Evolutionary conservation across 2,888 invertebrate genomes (phyloP).

Genomic region (Flexamia atlantica): DNA sequence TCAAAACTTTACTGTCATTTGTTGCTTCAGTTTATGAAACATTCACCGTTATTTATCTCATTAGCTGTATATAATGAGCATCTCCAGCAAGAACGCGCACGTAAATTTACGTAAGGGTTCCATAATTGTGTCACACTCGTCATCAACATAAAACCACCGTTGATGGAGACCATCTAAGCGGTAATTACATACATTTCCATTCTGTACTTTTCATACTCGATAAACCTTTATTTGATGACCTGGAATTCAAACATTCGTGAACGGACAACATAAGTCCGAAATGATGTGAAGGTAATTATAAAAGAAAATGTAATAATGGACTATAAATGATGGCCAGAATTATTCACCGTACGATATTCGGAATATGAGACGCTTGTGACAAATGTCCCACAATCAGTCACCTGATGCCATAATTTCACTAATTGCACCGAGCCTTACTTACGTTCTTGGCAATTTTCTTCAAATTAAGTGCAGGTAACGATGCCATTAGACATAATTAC

Average conservation of each 20-base stretch:
- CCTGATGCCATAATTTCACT: slow-evolving; percentile 51
- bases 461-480: slow-evolving; percentile 50
- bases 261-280: background rate
- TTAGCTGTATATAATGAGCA: background rate
- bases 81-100: background rate
- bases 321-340: background rate
- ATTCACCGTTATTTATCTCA: background rate
- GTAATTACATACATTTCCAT: background rate
- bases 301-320: background rate
- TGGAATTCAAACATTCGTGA: slow-evolving; percentile 12
- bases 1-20: too few relatives aligned
- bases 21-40: background rate
- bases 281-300: background rate
- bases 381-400: slow-evolving; percentile 34
- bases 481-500: slow-evolving; percentile 49
- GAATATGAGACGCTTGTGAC: slow-evolving; percentile 38
- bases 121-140: background rate
- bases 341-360: background rate
- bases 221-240: background rate
- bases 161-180: background rate
- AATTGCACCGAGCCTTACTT: slow-evolving; percentile 44
- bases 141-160: background rate
- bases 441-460: slow-evolving; percentile 54
- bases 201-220: background rate
- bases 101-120: background rate